Conservation (phyloP, 2,797 vertebrate species). For the Triplophysa yarkandensis region DNA sequence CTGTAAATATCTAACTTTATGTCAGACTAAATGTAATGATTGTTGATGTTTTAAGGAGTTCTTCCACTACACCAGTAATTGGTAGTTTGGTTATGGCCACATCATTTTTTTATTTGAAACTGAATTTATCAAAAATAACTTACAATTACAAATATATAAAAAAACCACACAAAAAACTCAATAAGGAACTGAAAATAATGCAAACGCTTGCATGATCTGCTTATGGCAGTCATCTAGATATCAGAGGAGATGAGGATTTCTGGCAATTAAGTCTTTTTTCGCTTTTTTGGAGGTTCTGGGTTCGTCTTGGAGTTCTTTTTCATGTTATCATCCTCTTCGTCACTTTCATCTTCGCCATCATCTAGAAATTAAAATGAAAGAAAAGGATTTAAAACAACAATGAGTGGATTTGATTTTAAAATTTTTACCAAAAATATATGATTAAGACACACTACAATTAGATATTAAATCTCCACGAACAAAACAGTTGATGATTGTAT, state of each 20-base stretch:
- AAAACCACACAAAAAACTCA: neutral
- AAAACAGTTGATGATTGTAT: too few relatives aligned
- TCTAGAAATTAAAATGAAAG: slow-evolving; percentile 58
- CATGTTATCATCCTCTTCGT: slow-evolving; percentile 64
- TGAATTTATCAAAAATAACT: neutral
- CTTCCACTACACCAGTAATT: neutral
- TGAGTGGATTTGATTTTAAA: neutral
- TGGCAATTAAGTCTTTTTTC: slow-evolving; percentile 65
- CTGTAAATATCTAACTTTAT: slow-evolving; percentile 20
- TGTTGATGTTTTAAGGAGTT: neutral
- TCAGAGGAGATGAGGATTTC: neutral
- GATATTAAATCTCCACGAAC: too few relatives aligned
- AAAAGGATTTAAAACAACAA: neutral
- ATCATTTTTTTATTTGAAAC: neutral
- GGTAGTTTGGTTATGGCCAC: neutral
- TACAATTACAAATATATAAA: neutral
- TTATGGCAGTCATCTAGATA: neutral
- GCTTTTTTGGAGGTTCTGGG: slow-evolving; percentile 79
- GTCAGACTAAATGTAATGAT: neutral
- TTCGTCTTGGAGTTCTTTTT: slow-evolving; percentile 23
- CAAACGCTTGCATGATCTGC: neutral
- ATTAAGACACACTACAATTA: too few relatives aligned
- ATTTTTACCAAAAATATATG: too few relatives aligned
- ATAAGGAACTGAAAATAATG: neutral
- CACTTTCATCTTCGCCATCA: slow-evolving; percentile 64